Percentiles rank a stretch among this genome's conserved stretches.
These are phyloP conservation scores for Patella depressa DNA, from an alignment of 2,888 invertebrate species.

Conservation along the genomic window DNA sequence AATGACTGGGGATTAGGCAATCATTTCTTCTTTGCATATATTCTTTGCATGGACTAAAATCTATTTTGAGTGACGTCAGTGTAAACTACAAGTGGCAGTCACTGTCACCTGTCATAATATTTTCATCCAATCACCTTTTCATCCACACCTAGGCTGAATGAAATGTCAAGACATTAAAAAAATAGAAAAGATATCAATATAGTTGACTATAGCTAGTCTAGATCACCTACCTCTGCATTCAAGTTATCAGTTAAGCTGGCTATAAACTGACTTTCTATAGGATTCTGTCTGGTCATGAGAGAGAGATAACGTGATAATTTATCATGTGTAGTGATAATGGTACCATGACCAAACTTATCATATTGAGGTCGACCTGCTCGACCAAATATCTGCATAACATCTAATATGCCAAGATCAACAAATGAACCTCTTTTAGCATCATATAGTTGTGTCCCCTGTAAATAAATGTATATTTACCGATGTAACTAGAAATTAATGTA, in stretches of 20 bases:
- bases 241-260: slow-evolving; percentile 93
- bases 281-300: slow-evolving; percentile 94
- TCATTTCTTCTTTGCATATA: too few relatives aligned
- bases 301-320: slow-evolving; percentile 94
- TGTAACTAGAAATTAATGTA: too few relatives aligned
- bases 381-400: slow-evolving; percentile 93
- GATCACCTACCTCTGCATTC: slow-evolving; percentile 89
- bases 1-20: too few relatives aligned
- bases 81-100: too few relatives aligned
- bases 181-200: too few relatives aligned
- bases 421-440: slow-evolving; percentile 95
- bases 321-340: slow-evolving; percentile 93
- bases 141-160: too few relatives aligned
- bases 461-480: slow-evolving; percentile 11
- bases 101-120: too few relatives aligned
- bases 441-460: slow-evolving; percentile 95
- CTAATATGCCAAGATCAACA: slow-evolving; percentile 94
- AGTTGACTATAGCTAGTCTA: background rate
- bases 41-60: too few relatives aligned
- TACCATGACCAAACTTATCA: slow-evolving; percentile 91
- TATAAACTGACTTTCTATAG: slow-evolving; percentile 97
- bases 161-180: too few relatives aligned
- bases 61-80: too few relatives aligned
- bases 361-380: slow-evolving; percentile 98
- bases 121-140: too few relatives aligned